Evolutionary conservation across 2,113 vertebrate species (phyloP), one percentile per base, ranked within the genome.

Genomic region (Caranx ignobilis): DNA sequence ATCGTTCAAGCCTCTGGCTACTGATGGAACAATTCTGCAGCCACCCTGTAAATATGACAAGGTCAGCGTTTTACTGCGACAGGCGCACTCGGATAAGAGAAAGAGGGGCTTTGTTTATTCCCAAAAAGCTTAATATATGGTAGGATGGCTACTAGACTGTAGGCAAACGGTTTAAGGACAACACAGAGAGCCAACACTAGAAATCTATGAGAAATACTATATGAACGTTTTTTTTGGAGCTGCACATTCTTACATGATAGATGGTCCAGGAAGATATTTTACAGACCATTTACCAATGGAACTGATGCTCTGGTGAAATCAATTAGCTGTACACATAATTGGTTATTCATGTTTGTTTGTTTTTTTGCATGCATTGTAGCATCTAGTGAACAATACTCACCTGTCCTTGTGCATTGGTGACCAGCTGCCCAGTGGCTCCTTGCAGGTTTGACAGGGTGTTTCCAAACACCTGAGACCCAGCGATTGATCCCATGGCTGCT

Each of bases 401-500:
- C 97, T 99, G 98, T 96, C 98, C 98, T 95, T 99, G 98, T 95
- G 98, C 97, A 87, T 99, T 99, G 95, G 98, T 99, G 95, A 99
- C 98, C 68, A 99, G 96, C 91, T 99, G 98, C 85, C 98, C 98
- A 35, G 97, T 96, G 93, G 97, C 97, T 77, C 98, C 97, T 91
- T 99, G 98, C 90, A 99, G 96, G 90, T 96, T 96, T 91, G 98
- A 97, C 90, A 99, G 95, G 85, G 97, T 91, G 86, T 96, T 98
- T 80, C 97, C 96, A 92, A 99, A 99, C 92, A 97, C 97, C 91
- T 98, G 98, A 70, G 98, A 97, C 52, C 97, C 95, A 3, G 97
- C 95, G 84, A 99, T 95, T 54, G 98, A 99, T 86, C 98, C 96
- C 97, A 98, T 97, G 64, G 97, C 97, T 79, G 96, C 97, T 37